phyloP scores from a whole-genome alignment of 2,113 vertebrate genomes.

The Bufo gargarizans region DNA sequence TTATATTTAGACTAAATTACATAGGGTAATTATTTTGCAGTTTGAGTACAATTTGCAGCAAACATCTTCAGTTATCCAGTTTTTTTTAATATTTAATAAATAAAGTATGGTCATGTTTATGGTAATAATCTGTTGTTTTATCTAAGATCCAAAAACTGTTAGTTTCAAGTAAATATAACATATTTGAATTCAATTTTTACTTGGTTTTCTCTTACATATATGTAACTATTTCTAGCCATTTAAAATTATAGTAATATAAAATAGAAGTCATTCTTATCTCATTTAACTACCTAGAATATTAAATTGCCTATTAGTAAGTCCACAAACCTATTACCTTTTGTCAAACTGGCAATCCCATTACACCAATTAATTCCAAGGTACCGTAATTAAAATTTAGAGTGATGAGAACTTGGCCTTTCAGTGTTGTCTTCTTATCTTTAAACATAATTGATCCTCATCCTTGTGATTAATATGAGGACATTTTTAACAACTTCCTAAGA shows the following conservation, averaged over 20 bases:
- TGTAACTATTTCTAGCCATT: not conserved
- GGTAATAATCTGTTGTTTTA: not conserved
- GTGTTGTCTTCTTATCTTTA: slow-evolving; percentile 22
- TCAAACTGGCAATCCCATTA: slow-evolving; percentile 25
- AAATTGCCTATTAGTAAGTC: slow-evolving; percentile 25
- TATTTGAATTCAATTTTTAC: not conserved
- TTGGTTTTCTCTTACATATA: not conserved
- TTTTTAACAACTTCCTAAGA: slow-evolving; percentile 7
- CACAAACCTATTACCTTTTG: slow-evolving; percentile 30
- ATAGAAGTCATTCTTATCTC: slow-evolving; percentile 10
- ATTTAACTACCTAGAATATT: slow-evolving; percentile 11
- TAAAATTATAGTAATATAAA: not conserved
- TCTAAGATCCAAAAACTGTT: not conserved
- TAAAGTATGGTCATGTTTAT: too few species aligned
- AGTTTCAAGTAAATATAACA: not conserved
- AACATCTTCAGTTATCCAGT: too few species aligned
- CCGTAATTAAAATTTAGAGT: slow-evolving; percentile 6
- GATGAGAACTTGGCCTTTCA: slow-evolving; percentile 22
- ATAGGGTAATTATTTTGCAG: too few species aligned
- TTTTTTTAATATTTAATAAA: too few species aligned
- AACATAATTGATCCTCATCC: slow-evolving; percentile 19
- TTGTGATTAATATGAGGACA: not conserved
- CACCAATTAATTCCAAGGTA: slow-evolving; percentile 4
- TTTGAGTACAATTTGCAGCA: too few species aligned
- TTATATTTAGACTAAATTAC: too few species aligned